Evolutionary conservation across 2,113 vertebrate species (phyloP).

Genomic region (Oncorhynchus tshawytscha): DNA sequence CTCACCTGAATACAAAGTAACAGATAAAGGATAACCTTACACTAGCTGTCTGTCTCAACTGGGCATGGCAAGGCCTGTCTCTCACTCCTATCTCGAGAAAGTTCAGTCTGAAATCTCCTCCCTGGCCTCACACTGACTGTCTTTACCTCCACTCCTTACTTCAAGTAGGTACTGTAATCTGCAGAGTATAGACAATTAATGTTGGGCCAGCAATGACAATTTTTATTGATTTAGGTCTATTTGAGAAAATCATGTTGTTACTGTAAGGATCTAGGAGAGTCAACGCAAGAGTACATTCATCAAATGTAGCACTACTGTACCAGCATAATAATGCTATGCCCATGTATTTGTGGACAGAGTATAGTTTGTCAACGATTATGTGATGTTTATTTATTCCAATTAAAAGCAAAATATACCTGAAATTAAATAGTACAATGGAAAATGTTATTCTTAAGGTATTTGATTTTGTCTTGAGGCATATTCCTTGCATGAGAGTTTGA

Average conservation of each 20-base stretch:
- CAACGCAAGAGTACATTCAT: slow-evolving; percentile 23
- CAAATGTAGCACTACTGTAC: slow-evolving; percentile 59
- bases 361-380: slow-evolving; percentile 67
- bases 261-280: slow-evolving; percentile 28
- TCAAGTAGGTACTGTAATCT: slow-evolving; percentile 56
- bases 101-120: slow-evolving; percentile 43
- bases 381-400: slow-evolving; percentile 55
- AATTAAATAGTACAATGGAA: slow-evolving; percentile 65
- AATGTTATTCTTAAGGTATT: slow-evolving; percentile 47
- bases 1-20: slow-evolving; percentile 47
- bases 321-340: slow-evolving; percentile 67
- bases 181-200: slow-evolving; percentile 44
- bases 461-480: not conserved
- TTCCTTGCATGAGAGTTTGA: not conserved
- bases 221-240: slow-evolving; percentile 62
- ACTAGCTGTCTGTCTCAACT: slow-evolving; percentile 23
- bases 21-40: slow-evolving; percentile 37
- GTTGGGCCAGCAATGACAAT: slow-evolving; percentile 46
- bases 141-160: slow-evolving; percentile 31
- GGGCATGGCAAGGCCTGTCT: slow-evolving; percentile 28
- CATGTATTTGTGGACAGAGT: slow-evolving; percentile 64
- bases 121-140: slow-evolving; percentile 40
- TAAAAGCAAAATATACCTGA: slow-evolving; percentile 73
- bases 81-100: slow-evolving; percentile 49
- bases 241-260: slow-evolving; percentile 30